Base-by-base conservation (phyloP, 2,797 vertebrate genomes). In the Hyperoplus lanceolatus region DNA sequence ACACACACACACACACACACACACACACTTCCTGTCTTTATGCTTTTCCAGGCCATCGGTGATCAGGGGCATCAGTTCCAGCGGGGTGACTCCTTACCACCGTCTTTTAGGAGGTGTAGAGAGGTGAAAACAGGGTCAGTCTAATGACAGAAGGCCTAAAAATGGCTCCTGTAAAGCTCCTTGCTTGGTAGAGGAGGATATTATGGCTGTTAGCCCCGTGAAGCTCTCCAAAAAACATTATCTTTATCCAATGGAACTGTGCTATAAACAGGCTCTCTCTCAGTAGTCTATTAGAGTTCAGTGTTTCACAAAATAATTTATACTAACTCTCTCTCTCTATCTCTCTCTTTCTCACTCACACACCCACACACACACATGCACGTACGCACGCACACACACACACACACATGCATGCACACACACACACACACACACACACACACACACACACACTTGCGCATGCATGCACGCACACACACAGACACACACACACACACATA, bases 11-110 rank as follows among this genome's bases (percentile, higher is more conserved):
- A 29, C 29, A 3, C 29, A 29, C 29, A 29, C 29, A 29, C 29
- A 29, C 65, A 43, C 80, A 29, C 74, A 48, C 48, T 73, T 77
- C 71, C 76, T 68, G 77, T 90, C 91, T 94, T 95, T 90, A 91
- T 91, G 85, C 90, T 94, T 94, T 92, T 94, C 91, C 93, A 94
- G 92, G 80, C 90, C 90, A 94, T 92, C 88, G 79, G 90, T 91
- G 89, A 92, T 93, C 87, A 62, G 80, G 84, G 82, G 89, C 88
- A 91, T 95, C 89, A 89, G 89, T 93, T 94, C 92, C 92, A 91
- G 86, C 70, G 90, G 86, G 88, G 83, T 90, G 85, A 87, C 83
- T 91, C 80, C 75, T 87, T 67, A 29, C 29, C 55, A 55, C 82
- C 63, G 43, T 84, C 84, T 87, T 87, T 91, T 81, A 78, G 59